Base-by-base conservation (phyloP, 2,888 invertebrate genomes). In the Diaperis boleti region DNA sequence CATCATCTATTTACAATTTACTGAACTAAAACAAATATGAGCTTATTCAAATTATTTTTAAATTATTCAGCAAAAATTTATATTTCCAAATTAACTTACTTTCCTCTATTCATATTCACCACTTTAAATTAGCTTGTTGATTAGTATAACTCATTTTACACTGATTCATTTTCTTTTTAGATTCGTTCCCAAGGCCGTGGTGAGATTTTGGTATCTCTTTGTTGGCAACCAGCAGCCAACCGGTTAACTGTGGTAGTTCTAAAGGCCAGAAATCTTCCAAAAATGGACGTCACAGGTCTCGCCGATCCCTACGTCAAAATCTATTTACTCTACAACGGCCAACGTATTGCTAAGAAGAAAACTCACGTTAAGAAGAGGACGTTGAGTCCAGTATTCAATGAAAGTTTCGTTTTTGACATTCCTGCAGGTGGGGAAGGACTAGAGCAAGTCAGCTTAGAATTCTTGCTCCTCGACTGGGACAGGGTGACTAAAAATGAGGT, bases 301-400 rank as follows among this genome's bases (percentile, higher is more conserved):
- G 96, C 96, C 82, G 98, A 99, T 85, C 98, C 98, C 60, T 96
- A 88, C 83, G 98, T 98, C 45, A 99, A 99, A 83, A 95, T 99
- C 82, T 98, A 98, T 83, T 86, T 98, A 74, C 85, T 97, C 55
- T 96, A 94, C 84, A 96, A 98, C 83, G 95, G 95, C n/a, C 97
- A 98, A 80, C 90, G 98, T 68, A 94, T 98, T 75, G 95, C 96
- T 45, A 99, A 98, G 86, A 98, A 98, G 88, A 98, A 98, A 86
- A 98, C 98, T 0, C 98, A 98, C 81, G 97, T 98, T 45, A 98
- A 98, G 87, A 98, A 97, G 82, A 89, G 97, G 59, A 98, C 98
- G 0, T 85, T 97, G 73, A 96, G 96, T 84, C 99, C 98, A 0
- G 97, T 99, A 57, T 99, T 97, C 86, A 99, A 99, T 85, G 98